Percentiles rank a stretch among this genome's conserved stretches.
phyloP scores from a whole-genome alignment of 1,140 invertebrate species.

The Battus philenor region DNA sequence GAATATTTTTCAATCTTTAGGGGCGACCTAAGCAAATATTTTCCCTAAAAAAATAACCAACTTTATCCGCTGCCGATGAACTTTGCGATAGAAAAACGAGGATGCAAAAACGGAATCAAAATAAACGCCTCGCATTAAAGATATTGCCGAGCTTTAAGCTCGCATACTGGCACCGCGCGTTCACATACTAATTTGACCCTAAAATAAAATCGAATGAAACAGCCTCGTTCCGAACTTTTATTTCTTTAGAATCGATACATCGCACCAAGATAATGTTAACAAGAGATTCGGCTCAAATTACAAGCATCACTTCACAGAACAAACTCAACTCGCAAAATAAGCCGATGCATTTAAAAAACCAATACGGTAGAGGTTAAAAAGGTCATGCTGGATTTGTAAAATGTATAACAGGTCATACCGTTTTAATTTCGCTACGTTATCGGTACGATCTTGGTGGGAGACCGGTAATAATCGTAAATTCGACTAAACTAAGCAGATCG shows the following conservation, averaged over 20 bases:
- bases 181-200: constrained; percentile 26
- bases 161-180: too few relatives aligned
- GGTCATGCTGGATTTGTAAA: constrained; percentile 23
- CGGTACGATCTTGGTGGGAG: neutral
- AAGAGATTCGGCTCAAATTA: constrained; percentile 37
- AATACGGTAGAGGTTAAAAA: constrained; percentile 38
- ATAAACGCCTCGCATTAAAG: neutral
- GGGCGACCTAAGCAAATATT: neutral
- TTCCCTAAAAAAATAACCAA: neutral
- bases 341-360: too few relatives aligned
- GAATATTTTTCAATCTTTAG: constrained; percentile 7
- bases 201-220: constrained; percentile 36
- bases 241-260: constrained; percentile 29
- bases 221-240: constrained; percentile 18
- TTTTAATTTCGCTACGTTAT: constrained; percentile 1
- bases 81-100: constrained; percentile 3
- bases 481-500: constrained; percentile 12
- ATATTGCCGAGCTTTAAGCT: too few relatives aligned
- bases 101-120: constrained; percentile 1
- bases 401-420: constrained; percentile 13
- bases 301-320: constrained; percentile 38
- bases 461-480: constrained; percentile 11
- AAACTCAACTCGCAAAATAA: constrained; percentile 33
- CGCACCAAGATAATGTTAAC: constrained; percentile 36
- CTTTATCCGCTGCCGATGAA: neutral